Conservation (phyloP, 1,140 invertebrate genomes). For the Bombus sibiricus region DNA sequence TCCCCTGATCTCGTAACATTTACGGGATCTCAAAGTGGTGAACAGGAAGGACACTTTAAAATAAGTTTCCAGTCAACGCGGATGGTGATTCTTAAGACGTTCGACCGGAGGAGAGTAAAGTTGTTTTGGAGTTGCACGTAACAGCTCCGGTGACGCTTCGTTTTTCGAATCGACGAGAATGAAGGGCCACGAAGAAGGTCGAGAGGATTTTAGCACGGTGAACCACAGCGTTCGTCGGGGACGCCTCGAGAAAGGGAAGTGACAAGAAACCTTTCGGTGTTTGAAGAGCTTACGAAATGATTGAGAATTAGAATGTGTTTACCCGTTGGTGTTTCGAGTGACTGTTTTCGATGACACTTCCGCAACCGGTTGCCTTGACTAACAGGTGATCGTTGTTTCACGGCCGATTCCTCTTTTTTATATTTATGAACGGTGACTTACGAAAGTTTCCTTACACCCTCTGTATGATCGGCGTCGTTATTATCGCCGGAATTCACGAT, state of each 20-base stretch:
- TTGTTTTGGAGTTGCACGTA: background rate
- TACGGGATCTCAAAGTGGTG: background rate
- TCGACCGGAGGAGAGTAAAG: background rate
- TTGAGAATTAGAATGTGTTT: constrained; percentile 23
- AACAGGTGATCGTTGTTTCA: constrained; percentile 29
- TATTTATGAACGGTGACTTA: background rate
- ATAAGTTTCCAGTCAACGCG: background rate
- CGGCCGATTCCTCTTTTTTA: background rate
- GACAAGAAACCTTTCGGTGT: background rate
- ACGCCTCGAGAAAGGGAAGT: constrained; percentile 5
- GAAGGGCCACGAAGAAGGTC: constrained; percentile 8
- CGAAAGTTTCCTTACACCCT: background rate
- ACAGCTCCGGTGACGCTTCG: background rate
- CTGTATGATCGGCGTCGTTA: background rate
- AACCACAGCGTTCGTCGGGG: background rate
- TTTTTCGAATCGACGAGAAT: constrained; percentile 12
- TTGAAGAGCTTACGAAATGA: background rate
- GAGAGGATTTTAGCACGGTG: background rate
- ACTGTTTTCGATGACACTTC: constrained; percentile 23
- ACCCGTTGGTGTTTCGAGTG: constrained; percentile 10
- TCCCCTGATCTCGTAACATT: background rate
- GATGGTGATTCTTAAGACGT: background rate
- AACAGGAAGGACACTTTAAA: constrained; percentile 10
- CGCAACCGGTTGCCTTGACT: constrained; percentile 13
- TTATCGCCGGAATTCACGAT: background rate